These are phyloP conservation scores for Montipora sp. DNA, from an alignment of 64 coral and sea anemone genomes.

Conservation along the genomic window DNA sequence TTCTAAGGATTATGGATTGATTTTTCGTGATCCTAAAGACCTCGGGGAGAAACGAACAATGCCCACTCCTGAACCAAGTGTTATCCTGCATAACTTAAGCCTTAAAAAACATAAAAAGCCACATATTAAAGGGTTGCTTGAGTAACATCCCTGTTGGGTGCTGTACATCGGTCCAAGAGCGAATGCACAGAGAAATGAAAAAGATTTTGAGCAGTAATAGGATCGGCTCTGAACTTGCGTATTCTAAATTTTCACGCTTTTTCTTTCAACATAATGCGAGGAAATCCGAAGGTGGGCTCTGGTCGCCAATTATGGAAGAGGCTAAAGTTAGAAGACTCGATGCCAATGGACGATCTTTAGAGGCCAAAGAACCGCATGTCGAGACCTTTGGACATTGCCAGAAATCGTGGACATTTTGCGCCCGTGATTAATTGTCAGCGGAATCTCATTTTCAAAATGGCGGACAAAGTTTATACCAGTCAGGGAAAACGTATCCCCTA, in stretches of 20 bases:
- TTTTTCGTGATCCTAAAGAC: constrained; percentile 43
- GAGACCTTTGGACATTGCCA: constrained; percentile 10
- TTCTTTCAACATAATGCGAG: constrained; percentile 46
- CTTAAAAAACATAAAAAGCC: constrained; percentile 35
- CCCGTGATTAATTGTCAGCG: no score
- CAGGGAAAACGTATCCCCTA: no score
- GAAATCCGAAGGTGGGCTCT: background rate
- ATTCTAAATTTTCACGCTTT: constrained; percentile 55
- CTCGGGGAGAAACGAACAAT: constrained; percentile 39
- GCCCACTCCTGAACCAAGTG: constrained; percentile 28
- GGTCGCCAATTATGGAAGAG: constrained; percentile 12
- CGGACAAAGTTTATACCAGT: no score
- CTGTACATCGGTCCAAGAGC: constrained; percentile 40
- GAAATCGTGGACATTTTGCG: no score
- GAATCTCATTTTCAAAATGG: no score
- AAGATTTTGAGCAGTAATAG: constrained; percentile 43
- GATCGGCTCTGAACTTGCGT: constrained; percentile 25
- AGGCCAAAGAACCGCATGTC: background rate
- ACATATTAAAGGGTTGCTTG: constrained; percentile 49
- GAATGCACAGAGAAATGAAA: constrained; percentile 55
- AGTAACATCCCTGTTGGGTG: constrained; percentile 47
- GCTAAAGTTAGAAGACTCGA: background rate
- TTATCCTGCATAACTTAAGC: constrained; percentile 15
- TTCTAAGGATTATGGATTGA: constrained; percentile 55
- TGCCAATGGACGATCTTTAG: background rate